phyloP scores from a whole-genome alignment of 2,797 vertebrate species.

The Rhinatrema bivittatum region DNA sequence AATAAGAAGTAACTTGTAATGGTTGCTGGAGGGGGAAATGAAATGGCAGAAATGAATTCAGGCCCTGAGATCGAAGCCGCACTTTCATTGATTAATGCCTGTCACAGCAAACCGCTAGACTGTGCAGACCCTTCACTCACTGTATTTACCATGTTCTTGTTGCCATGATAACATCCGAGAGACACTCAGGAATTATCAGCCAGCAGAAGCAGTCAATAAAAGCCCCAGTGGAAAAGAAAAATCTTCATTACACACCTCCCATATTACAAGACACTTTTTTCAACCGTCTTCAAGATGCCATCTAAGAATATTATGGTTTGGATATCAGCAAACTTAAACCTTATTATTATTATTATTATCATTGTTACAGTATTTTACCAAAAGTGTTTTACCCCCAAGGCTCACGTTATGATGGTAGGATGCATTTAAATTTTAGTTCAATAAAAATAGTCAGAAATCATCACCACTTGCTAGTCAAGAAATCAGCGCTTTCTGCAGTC shows the following conservation, averaged over 20 bases:
- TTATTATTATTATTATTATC: too few species aligned
- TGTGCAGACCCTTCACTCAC: slow-evolving; percentile 5
- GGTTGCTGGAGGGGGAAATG: slow-evolving; percentile 40
- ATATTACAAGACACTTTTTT: slow-evolving; percentile 16
- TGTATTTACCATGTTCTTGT: slow-evolving; percentile 8
- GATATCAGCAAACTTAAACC: slow-evolving; percentile 17
- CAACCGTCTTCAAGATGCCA: too few species aligned
- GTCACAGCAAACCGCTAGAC: slow-evolving; percentile 28
- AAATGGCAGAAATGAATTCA: slow-evolving; percentile 48
- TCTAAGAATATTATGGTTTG: slow-evolving; percentile 25
- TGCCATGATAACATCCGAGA: slow-evolving; percentile 38
- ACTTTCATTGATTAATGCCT: slow-evolving; percentile 37
- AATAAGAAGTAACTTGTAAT: slow-evolving; percentile 37
- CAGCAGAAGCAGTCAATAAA: slow-evolving; percentile 16
- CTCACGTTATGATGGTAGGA: too few species aligned
- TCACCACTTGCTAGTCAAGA: too few species aligned
- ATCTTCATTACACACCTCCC: slow-evolving; percentile 18
- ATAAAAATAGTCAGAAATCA: too few species aligned
- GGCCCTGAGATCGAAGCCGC: slow-evolving; percentile 28
- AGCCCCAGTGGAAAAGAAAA: slow-evolving; percentile 14
- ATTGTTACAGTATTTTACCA: too few species aligned
- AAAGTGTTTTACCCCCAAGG: too few species aligned
- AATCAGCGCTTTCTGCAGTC: too few species aligned
- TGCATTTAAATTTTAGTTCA: too few species aligned
- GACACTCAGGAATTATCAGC: slow-evolving; percentile 24